These are phyloP conservation scores for Podarcis raffonei DNA, from an alignment of 2,113 vertebrate genomes.

Conservation along the genomic window DNA sequence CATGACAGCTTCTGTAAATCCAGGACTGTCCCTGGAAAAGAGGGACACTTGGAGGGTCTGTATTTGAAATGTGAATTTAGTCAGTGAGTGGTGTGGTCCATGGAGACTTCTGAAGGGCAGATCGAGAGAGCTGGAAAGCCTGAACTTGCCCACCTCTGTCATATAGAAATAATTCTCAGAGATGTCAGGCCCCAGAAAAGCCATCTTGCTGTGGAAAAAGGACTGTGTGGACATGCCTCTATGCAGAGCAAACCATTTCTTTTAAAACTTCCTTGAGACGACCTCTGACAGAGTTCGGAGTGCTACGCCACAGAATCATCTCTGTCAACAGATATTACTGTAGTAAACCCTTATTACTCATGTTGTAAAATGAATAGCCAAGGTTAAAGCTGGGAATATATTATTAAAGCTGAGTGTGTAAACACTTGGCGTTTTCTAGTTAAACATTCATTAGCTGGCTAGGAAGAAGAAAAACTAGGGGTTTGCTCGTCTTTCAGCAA, in stretches of 20 bases:
- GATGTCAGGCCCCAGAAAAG: not conserved
- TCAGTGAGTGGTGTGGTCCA: too few species aligned
- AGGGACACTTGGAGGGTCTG: too few species aligned
- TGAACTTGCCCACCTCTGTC: too few species aligned
- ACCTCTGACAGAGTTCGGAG: slow-evolving; percentile 14
- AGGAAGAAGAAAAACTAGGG: slow-evolving; percentile 12
- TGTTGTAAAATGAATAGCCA: slow-evolving; percentile 45
- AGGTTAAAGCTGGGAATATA: slow-evolving; percentile 40
- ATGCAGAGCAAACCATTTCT: not conserved
- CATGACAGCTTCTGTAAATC: too few species aligned
- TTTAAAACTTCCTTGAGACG: slow-evolving; percentile 11
- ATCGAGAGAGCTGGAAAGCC: too few species aligned
- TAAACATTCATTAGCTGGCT: slow-evolving; percentile 33
- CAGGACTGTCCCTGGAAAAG: too few species aligned
- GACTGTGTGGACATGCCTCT: not conserved
- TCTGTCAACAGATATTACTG: slow-evolving; percentile 1
- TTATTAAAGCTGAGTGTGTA: slow-evolving; percentile 44
- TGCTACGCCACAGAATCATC: not conserved
- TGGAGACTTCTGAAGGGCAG: too few species aligned
- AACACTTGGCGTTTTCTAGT: slow-evolving; percentile 46
- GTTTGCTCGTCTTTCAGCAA: slow-evolving; percentile 33
- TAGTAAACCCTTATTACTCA: slow-evolving; percentile 26
- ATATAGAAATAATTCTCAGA: not conserved
- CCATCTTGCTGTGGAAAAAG: not conserved
- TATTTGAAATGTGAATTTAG: too few species aligned